Conservation (phyloP, 1,140 invertebrate species). For the Amphibalanus amphitrite region DNA sequence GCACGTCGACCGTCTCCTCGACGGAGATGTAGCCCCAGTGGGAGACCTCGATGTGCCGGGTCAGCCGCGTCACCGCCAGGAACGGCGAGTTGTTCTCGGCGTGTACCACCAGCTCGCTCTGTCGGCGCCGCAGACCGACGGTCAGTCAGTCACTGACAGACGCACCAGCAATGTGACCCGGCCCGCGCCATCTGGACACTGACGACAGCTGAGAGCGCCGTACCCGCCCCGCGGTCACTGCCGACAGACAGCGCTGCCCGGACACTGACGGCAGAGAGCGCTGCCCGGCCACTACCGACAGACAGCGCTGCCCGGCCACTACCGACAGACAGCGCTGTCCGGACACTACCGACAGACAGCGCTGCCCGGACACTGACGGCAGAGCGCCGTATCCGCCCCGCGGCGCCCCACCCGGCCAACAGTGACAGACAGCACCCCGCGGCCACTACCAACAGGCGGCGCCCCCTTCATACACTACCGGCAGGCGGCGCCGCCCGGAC, state of each 20-base stretch:
- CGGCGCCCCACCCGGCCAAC: too few species aligned
- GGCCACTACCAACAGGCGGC: too few species aligned
- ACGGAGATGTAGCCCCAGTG: conserved; percentile 99
- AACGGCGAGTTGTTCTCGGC: conserved; percentile 96
- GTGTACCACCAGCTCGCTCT: conserved; percentile 60
- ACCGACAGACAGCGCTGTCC: too few species aligned
- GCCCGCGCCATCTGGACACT: background rate
- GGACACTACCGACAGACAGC: too few species aligned
- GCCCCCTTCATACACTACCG: too few species aligned
- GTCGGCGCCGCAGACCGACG: conserved; percentile 8
- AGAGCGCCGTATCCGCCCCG: too few species aligned
- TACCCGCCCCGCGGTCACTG: background rate
- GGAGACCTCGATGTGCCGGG: conserved; percentile 83
- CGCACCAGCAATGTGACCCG: background rate
- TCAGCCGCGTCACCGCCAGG: conserved; percentile 66
- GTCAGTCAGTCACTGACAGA: background rate
- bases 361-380: too few species aligned
- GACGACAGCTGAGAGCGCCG: background rate
- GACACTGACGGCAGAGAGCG: too few species aligned
- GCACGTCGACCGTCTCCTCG: conserved; percentile 80
- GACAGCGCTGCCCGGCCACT: too few species aligned
- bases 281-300: background rate
- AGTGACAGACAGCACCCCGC: too few species aligned
- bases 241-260: too few species aligned
- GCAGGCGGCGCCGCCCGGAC: too few species aligned